Evolutionary conservation across 1,140 invertebrate genomes (phyloP), one percentile per base, ranked within the genome.

Genomic region (Ladona fulva): DNA sequence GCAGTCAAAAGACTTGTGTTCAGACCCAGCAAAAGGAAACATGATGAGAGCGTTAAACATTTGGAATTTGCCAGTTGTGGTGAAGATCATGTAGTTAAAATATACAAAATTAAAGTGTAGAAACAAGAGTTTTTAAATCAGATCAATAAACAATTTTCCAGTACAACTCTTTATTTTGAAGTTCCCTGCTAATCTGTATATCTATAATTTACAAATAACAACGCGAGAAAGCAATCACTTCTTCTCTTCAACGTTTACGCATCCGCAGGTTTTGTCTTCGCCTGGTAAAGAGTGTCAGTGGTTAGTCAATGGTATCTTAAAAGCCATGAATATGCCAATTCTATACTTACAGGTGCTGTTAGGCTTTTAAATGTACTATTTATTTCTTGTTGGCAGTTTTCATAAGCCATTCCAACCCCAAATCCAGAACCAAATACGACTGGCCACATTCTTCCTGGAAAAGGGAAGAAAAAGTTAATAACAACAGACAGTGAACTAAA

Each of bases 371-470:
- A 66, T 19, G 83, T 79, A 25, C 82, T 81, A 79, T 91, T 91
- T 52, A 92, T 81, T 66, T 89, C 88, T 81, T 88, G 87, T 86
- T 93, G 90, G 85, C 93, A 94, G 83, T 92, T 92, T 77, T 90
- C 89, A 86, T 93, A 93, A 78, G 92, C 92, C 82, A 92, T 87
- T 74, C 93, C 92, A 81, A 93, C 84, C 24, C 92, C 92, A 84
- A 93, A 91, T 42, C 92, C 92, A 79, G 89, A 87, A 25, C 92
- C 92, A 37, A 89, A 85, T 81, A 92, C 87, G 25, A 93, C 85
- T 6, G 92, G 92, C 92, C 92, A 94, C 78, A 86, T 85, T 85
- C 89, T 89, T 82, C 89, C 87, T 85, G 86, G 83, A 78, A 91
- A 88, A 82, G 79, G 78, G 76, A 80, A 59, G 52, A n/a, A 78